Evolutionary conservation across 2,113 vertebrate species (phyloP), one percentile per base, ranked within the genome.

Genomic region (Andinoacara biseriatus): DNA sequence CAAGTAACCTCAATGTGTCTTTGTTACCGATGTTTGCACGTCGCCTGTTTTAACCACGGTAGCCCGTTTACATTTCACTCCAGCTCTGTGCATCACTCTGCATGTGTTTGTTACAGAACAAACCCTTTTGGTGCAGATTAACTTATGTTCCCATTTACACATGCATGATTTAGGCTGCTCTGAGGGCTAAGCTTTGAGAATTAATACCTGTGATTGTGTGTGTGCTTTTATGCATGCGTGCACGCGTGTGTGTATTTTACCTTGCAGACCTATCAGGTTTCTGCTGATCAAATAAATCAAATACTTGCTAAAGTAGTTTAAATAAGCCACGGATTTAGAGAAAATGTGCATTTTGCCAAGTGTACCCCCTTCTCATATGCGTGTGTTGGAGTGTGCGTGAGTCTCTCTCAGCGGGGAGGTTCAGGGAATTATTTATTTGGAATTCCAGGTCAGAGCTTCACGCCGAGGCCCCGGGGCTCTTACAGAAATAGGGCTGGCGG

Each of bases 371-470:
- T 65, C 5, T n/a, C 40, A 2, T 33, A 72, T 1, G 17, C 54
- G 17, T 29, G 63, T 67, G 62, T 35, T 4, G 35, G 10, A 60
- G 35, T 61, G 26, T 60, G 60, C 20, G 14, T 77, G 54, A 10
- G 58, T 13, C 18, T 56, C 56, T 60, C 69, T 80, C 80, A 31
- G 81, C 26, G 43, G 33, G 82, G 72, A 72, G 80, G 72, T 59
- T 90, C 63, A 74, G 26, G 72, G 87, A 90, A 89, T 90, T 88
- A 89, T 92, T 92, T 90, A 88, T 92, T 89, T 92, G 93, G 90
- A 93, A 93, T 94, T 93, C 91, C 87, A 90, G 90, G 87, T 93
- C 86, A 83, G 88, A 74, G 80, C 63, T 83, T 80, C 83, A 86
- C 26, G 78, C 54, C 9, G 78, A 88, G 83, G 77, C 81, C 86